A percentile compares a stretch with the other conserved stretches of the same genome.
phyloP scores from a whole-genome alignment of 2,888 invertebrate genomes.

The Mesorhabditis spiculigera region DNA sequence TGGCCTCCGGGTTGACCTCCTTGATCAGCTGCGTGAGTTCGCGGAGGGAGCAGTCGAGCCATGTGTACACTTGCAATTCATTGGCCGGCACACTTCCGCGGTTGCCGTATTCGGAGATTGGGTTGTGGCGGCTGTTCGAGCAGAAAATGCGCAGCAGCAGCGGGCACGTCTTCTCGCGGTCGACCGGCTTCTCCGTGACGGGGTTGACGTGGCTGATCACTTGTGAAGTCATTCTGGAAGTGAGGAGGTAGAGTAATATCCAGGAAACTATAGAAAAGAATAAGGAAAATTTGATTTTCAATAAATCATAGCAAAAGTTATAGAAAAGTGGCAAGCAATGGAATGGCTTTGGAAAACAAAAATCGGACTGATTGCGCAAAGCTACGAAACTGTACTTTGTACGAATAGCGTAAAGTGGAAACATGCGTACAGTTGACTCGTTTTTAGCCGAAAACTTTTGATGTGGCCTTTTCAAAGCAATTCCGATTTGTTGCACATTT shows the following conservation, averaged over 20 bases:
- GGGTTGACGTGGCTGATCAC: slow-evolving; percentile 38
- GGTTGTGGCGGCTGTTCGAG: slow-evolving; percentile 80
- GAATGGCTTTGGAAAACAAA: not conserved
- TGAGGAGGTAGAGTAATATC: no score
- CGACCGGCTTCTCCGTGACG: slow-evolving; percentile 60
- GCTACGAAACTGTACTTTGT: not conserved
- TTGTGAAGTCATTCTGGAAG: not conserved
- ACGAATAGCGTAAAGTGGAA: not conserved
- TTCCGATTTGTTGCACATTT: not conserved
- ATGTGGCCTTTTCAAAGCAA: not conserved
- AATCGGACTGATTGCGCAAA: not conserved
- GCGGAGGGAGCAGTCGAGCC: slow-evolving; percentile 92
- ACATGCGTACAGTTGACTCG: not conserved
- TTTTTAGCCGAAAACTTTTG: not conserved
- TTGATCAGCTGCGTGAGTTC: slow-evolving; percentile 94
- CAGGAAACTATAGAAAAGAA: no score
- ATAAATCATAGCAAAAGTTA: no score
- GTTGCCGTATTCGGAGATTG: slow-evolving; percentile 80
- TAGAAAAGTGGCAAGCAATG: no score
- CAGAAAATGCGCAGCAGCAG: slow-evolving; percentile 88
- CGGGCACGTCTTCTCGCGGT: slow-evolving; percentile 78
- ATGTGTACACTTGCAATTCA: slow-evolving; percentile 96
- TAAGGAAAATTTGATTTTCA: no score
- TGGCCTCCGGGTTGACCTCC: slow-evolving; percentile 94
- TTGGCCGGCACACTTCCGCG: slow-evolving; percentile 82